These are phyloP conservation scores for Acanthaster planci DNA, from an alignment of 35 echinoderm and acorn worm genomes.

Conservation along the genomic window DNA sequence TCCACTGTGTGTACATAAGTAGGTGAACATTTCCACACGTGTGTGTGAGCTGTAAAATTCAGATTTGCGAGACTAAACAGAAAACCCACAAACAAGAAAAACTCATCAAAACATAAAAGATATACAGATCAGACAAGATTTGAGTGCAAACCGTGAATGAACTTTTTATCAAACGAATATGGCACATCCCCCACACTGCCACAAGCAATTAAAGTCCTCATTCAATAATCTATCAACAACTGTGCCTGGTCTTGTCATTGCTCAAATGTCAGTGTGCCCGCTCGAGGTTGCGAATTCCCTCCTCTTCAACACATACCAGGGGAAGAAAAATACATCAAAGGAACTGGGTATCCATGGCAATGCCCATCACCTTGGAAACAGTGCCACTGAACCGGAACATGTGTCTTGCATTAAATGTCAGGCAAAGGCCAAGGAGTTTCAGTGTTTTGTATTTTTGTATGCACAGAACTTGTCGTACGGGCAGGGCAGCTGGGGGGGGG, in stretches of 20 bases:
- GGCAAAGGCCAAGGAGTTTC: background rate
- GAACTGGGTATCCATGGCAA: background rate
- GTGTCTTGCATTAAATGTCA: constrained; percentile 29
- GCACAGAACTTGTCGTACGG: too few relatives aligned
- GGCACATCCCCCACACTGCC: background rate
- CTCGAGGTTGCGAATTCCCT: background rate
- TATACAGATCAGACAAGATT: too few relatives aligned
- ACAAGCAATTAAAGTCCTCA: background rate
- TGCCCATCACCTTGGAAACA: background rate
- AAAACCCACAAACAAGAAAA: too few relatives aligned
- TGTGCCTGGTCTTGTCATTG: background rate
- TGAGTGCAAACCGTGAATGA: too few relatives aligned
- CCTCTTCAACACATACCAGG: background rate
- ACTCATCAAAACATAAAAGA: too few relatives aligned
- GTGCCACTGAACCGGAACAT: constrained; percentile 16
- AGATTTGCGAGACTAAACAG: too few relatives aligned
- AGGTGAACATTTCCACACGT: too few relatives aligned
- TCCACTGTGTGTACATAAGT: too few relatives aligned
- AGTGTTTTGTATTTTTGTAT: too few relatives aligned
- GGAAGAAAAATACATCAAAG: background rate
- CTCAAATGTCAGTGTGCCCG: background rate
- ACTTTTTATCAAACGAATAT: too few relatives aligned
- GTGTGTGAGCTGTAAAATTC: too few relatives aligned
- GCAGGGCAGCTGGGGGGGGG: too few relatives aligned
- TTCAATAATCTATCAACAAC: background rate